phyloP scores from a whole-genome alignment of 2,888 invertebrate species.

The Danaus chrysippus region DNA sequence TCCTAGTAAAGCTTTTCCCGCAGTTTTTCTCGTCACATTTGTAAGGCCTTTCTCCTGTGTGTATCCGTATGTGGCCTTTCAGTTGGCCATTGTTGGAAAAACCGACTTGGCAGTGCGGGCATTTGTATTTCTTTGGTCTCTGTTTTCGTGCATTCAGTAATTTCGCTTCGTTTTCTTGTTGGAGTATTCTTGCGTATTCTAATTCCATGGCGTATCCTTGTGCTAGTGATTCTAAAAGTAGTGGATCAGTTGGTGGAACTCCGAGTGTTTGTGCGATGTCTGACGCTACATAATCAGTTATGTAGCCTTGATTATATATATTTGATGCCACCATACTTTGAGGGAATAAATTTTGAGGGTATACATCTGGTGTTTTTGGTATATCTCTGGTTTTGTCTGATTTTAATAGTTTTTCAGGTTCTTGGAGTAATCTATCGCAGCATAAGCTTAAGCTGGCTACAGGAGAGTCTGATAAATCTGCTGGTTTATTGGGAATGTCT shows the following conservation, averaged over 20 bases:
- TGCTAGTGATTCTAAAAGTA: slow-evolving; percentile 71
- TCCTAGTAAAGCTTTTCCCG: slow-evolving; percentile 93
- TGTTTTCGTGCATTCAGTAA: slow-evolving; percentile 84
- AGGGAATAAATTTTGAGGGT: slow-evolving; percentile 15
- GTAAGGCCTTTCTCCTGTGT: slow-evolving; percentile 94
- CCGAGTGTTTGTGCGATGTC: slow-evolving; percentile 72
- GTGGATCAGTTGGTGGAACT: slow-evolving; percentile 67
- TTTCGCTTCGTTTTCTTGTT: slow-evolving; percentile 85
- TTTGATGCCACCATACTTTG: slow-evolving; percentile 27
- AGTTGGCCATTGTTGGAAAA: slow-evolving; percentile 97
- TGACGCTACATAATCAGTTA: slow-evolving; percentile 62
- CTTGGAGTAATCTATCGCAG: slow-evolving; percentile 61
- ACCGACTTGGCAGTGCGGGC: slow-evolving; percentile 92
- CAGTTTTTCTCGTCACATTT: slow-evolving; percentile 92
- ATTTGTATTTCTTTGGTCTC: slow-evolving; percentile 94
- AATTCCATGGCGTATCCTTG: slow-evolving; percentile 82
- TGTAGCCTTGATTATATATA: slow-evolving; percentile 46
- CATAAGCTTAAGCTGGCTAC: slow-evolving; percentile 62
- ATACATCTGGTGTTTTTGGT: slow-evolving; percentile 26
- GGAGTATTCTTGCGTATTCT: slow-evolving; percentile 84
- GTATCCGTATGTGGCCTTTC: slow-evolving; percentile 94
- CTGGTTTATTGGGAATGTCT: slow-evolving; percentile 8
- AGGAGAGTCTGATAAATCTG: slow-evolving; percentile 47
- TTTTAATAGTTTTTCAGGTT: slow-evolving; percentile 39
- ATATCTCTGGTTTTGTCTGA: slow-evolving; percentile 30